Evolutionary conservation across 2,797 vertebrate genomes (phyloP), one percentile per base, ranked within the genome.

Genomic region (Danionella dracula): DNA sequence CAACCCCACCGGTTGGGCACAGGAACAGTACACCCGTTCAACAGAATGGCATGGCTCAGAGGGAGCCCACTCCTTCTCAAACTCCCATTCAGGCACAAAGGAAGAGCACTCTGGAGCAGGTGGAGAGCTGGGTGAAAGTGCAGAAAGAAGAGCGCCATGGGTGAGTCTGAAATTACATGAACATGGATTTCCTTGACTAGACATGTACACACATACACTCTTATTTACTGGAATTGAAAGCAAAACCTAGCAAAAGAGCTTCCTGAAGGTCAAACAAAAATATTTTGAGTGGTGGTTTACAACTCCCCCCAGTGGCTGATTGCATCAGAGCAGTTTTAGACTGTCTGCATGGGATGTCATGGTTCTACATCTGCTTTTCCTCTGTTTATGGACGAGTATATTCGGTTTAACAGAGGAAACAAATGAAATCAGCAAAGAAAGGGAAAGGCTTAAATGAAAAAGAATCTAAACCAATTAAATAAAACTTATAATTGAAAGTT

Each of bases 41-140:
- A 79, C 93, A 94, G 73, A 98, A 98, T 2, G 94, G 94, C 20
- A 92, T 86, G 0, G 81, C 79, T 46, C 91, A 90, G 79, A 88
- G 90, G 73, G 87, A 78, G 5, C 81, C 89, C 34, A 82, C 84
- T 57, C 70, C 91, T 34, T 80, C 83, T 66, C 87, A 86, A 72
- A 35, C 80, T 0, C 87, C 91, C 68, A 87, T 88, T 75, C 87
- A 89, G 45, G 84, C 82, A 77, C 91, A 92, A 74, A 89, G 91
- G 79, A 92, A 86, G 73, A 93, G 81, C 58, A 69, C 85, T 51
- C 83, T 95, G 86, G 90, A 92, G 74, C 91, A 95, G 55, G 91
- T 93, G 87, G 92, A 97, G 73, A 90, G 92, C 42, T 97, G 95
- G 95, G 89, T 94, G 8, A 92, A 94, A 79, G 84, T 91, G 58